Percentiles rank a stretch among this genome's conserved stretches.
These are phyloP conservation scores for Anarrhichthys ocellatus DNA, from an alignment of 2,113 vertebrate species.

Conservation along the genomic window DNA sequence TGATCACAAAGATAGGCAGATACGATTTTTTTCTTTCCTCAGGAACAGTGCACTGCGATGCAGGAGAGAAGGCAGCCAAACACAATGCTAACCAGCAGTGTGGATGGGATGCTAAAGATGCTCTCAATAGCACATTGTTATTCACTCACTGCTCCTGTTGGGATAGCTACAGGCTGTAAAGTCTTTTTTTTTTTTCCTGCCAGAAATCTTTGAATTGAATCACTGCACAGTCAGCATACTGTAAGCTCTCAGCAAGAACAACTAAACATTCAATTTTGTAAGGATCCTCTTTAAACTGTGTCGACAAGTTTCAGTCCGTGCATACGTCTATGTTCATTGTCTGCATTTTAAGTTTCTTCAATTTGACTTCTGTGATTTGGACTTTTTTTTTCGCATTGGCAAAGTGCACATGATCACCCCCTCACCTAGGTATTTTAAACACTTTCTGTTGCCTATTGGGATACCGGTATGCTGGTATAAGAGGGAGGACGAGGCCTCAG, in stretches of 20 bases:
- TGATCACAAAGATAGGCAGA: slow-evolving; percentile 82
- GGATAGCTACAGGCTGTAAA: slow-evolving; percentile 76
- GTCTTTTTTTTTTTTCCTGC: slow-evolving; percentile 58
- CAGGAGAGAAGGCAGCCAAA: slow-evolving; percentile 49
- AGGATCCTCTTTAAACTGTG: slow-evolving; percentile 57
- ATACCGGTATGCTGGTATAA: slow-evolving; percentile 47
- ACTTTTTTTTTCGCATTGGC: slow-evolving; percentile 64
- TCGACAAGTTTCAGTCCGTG: slow-evolving; percentile 57
- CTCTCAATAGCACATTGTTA: slow-evolving; percentile 72
- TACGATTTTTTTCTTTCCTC: slow-evolving; percentile 59
- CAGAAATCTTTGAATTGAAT: slow-evolving; percentile 77
- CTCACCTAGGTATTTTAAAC: slow-evolving; percentile 70
- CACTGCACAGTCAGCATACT: slow-evolving; percentile 75
- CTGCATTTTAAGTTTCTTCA: slow-evolving; percentile 52
- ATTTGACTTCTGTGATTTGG: slow-evolving; percentile 41
- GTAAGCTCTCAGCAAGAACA: slow-evolving; percentile 71
- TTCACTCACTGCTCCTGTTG: slow-evolving; percentile 74
- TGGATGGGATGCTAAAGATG: slow-evolving; percentile 67
- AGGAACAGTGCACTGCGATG: slow-evolving; percentile 40
- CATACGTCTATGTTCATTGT: slow-evolving; percentile 43
- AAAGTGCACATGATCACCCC: slow-evolving; percentile 51
- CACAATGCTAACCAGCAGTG: slow-evolving; percentile 65
- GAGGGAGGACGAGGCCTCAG: slow-evolving; percentile 76
- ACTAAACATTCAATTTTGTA: slow-evolving; percentile 68
- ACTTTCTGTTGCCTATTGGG: slow-evolving; percentile 70